Evolutionary conservation across 53 echinoderm and acorn worm species (phyloP).

Genomic region (Echinarachnius parma): DNA sequence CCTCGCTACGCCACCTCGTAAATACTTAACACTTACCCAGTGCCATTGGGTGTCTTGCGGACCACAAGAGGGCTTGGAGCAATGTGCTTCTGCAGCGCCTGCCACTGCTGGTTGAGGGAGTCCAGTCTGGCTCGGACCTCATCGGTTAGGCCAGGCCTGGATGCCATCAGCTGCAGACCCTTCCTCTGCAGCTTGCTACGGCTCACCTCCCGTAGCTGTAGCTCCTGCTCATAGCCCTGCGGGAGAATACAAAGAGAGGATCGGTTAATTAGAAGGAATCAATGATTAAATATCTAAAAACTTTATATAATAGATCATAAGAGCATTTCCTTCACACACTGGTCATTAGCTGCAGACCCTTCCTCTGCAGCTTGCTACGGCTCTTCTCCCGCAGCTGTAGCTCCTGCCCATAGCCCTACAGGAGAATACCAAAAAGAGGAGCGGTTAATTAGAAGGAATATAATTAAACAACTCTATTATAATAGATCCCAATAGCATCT

Average conservation of each 20-base stretch:
- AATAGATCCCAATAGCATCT: too few relatives aligned
- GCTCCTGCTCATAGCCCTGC: slow-evolving; percentile 90
- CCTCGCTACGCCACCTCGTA: too few relatives aligned
- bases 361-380: slow-evolving; percentile 76
- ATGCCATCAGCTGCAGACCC: slow-evolving; percentile 66
- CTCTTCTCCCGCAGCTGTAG: slow-evolving; percentile 85
- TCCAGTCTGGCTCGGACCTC: slow-evolving; percentile 64
- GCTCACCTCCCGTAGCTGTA: slow-evolving; percentile 86
- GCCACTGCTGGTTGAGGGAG: slow-evolving; percentile 85
- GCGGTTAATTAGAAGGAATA: too few relatives aligned
- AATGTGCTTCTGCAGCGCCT: slow-evolving; percentile 70
- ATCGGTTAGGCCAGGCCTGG: slow-evolving; percentile 54
- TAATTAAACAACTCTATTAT: too few relatives aligned
- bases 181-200: slow-evolving; percentile 79
- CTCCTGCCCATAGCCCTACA: slow-evolving; percentile 89
- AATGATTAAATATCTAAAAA: too few relatives aligned
- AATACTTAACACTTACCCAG: neutral
- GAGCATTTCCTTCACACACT: too few relatives aligned
- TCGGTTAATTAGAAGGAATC: too few relatives aligned
- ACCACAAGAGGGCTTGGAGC: slow-evolving; percentile 48
- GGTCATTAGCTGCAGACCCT: slow-evolving; percentile 69
- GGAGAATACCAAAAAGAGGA: too few relatives aligned
- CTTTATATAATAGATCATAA: too few relatives aligned
- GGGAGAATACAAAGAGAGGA: neutral
- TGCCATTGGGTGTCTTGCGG: neutral